A percentile compares a stretch with the other conserved stretches of the same genome.
phyloP scores from a whole-genome alignment of 2,797 vertebrate genomes.

The Pseudomugil gertrudae region DNA sequence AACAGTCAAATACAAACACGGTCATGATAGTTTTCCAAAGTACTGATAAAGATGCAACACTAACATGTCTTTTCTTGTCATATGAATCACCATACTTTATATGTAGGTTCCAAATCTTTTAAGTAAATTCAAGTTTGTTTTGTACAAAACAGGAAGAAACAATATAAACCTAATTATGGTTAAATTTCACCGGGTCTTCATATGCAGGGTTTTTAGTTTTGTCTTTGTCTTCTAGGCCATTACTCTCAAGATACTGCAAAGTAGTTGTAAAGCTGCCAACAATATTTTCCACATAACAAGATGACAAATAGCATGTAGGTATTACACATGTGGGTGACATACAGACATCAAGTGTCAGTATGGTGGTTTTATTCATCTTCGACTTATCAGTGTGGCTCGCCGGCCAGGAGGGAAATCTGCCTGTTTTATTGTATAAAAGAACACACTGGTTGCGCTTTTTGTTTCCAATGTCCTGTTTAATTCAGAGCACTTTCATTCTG shows the following conservation, averaged over 20 bases:
- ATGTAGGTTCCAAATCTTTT: neutral
- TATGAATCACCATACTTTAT: neutral
- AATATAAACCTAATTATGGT: constrained; percentile 63
- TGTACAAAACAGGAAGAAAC: constrained; percentile 27
- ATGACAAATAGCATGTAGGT: constrained; percentile 67
- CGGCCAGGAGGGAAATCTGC: constrained; percentile 24
- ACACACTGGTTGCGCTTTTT: neutral
- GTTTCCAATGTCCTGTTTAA: neutral
- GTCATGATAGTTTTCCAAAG: constrained; percentile 2
- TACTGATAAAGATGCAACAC: neutral
- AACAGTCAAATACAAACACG: neutral
- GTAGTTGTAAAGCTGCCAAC: constrained; percentile 71
- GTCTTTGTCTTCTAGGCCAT: constrained; percentile 57
- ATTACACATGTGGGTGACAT: constrained; percentile 55
- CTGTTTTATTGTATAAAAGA: constrained; percentile 24
- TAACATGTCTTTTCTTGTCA: neutral
- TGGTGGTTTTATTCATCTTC: constrained; percentile 13
- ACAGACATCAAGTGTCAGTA: constrained; percentile 52
- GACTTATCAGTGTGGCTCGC: constrained; percentile 31
- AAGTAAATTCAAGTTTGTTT: constrained; percentile 22
- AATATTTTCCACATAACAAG: constrained; percentile 65
- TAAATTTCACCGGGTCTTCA: constrained; percentile 58
- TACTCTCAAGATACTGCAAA: constrained; percentile 65
- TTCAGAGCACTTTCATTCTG: neutral
- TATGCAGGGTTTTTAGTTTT: constrained; percentile 66